These are phyloP conservation scores for Euwallacea fornicatus DNA, from an alignment of 1,140 invertebrate genomes.

Conservation along the genomic window DNA sequence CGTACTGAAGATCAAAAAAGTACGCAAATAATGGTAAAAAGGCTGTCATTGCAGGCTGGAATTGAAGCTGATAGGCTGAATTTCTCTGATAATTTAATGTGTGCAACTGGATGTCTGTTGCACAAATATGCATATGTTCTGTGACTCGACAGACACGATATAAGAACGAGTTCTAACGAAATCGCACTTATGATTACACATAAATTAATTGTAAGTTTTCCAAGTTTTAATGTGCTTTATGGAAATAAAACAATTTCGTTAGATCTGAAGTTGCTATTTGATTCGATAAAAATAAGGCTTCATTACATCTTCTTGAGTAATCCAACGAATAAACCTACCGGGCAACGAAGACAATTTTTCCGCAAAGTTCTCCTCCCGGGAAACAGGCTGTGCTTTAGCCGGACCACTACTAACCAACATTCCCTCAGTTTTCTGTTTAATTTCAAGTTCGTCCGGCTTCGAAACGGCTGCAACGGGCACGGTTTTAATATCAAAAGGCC, in stretches of 20 bases:
- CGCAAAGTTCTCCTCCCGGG: conserved; percentile 83
- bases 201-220: no score
- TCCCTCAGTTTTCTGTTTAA: conserved; percentile 59
- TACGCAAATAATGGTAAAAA: no score
- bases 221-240: not conserved
- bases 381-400: conserved; percentile 61
- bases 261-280: not conserved
- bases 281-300: not conserved
- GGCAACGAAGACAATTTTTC: conserved; percentile 81
- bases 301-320: not conserved
- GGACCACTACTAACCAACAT: conserved; percentile 54
- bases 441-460: conserved; percentile 57
- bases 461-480: conserved; percentile 75
- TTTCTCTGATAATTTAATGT: no score
- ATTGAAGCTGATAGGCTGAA: no score
- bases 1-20: no score
- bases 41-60: no score
- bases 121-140: no score
- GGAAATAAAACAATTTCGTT: not conserved
- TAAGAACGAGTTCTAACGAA: no score
- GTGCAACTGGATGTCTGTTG: no score
- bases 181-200: no score
- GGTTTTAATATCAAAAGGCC: conserved; percentile 86
- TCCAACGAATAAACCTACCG: conserved; percentile 50
- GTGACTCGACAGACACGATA: no score